These are phyloP conservation scores for Pseudochromis fuscus DNA, from an alignment of 2,797 vertebrate species.

Conservation along the genomic window DNA sequence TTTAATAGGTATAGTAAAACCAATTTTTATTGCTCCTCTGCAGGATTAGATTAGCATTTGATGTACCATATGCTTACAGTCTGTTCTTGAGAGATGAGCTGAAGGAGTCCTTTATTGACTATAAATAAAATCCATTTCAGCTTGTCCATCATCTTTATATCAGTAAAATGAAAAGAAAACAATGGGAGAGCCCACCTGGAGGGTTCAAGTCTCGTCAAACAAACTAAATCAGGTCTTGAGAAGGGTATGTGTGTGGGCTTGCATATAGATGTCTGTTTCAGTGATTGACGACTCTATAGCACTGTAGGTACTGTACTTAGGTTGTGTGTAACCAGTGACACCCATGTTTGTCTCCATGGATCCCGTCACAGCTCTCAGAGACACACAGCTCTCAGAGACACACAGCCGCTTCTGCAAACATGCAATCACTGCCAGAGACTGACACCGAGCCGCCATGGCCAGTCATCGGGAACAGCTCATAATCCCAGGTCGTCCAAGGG, in stretches of 20 bases:
- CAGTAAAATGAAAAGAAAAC: slow-evolving; percentile 44
- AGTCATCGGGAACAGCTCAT: slow-evolving; percentile 42
- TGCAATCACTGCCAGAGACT: slow-evolving; percentile 20
- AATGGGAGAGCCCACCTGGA: slow-evolving; percentile 2
- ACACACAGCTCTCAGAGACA: slow-evolving; percentile 18
- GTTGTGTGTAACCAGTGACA: slow-evolving; percentile 6
- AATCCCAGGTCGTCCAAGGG: slow-evolving; percentile 20
- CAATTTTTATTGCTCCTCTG: slow-evolving; percentile 48
- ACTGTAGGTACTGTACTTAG: neutral
- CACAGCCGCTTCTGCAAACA: slow-evolving; percentile 26
- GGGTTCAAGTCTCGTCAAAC: slow-evolving; percentile 23
- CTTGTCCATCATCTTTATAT: slow-evolving; percentile 57
- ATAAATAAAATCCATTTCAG: slow-evolving; percentile 55
- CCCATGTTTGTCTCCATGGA: slow-evolving; percentile 7
- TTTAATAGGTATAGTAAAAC: slow-evolving; percentile 62
- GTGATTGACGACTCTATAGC: neutral
- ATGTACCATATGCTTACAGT: slow-evolving; percentile 51
- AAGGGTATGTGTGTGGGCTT: neutral
- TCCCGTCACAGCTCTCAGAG: neutral
- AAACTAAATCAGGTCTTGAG: slow-evolving; percentile 6
- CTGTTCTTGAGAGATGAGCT: slow-evolving; percentile 35
- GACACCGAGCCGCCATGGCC: neutral
- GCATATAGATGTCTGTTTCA: neutral
- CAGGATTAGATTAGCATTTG: slow-evolving; percentile 61
- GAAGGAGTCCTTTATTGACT: slow-evolving; percentile 52